Base-by-base conservation (phyloP, 2,797 vertebrate genomes). In the Eupleurogrammus muticus region DNA sequence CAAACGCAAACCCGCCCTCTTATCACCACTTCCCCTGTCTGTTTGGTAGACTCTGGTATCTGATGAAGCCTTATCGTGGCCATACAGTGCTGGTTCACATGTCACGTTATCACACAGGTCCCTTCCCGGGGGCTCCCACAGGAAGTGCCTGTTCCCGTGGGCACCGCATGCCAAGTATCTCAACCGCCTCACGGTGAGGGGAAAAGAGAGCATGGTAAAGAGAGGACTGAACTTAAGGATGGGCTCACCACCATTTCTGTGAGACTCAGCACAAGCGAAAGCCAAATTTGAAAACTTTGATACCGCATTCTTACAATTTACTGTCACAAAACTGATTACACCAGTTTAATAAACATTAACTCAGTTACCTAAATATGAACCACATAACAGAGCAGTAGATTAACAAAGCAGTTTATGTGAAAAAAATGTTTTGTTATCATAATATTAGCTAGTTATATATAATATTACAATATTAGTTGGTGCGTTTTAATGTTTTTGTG, bases 11-110 rank as follows among this genome's bases (percentile, higher is more conserved):
- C 80, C 85, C 52, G 73, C 61, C 74, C 56, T 61, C 70, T 92
- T 91, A 93, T 92, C 87, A 68, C 75, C 59, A 83, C 89, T 93
- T 93, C 91, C 92, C 87, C 82, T 90, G 88, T 91, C 88, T 93
- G 87, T 92, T 91, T 90, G 85, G 81, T 80, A 81, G 89, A 83
- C 81, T 70, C 63, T 59, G 64, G 70, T 93, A 93, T 92, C 91
- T 89, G 89, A 93, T 92, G 80, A 85, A 80, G 63, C 75, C 89
- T 91, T 93, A 92, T 92, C 92, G 48, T 77, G 81, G 73, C 80
- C 82, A 70, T 90, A 85, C 90, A 93, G 90, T 83, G 77, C 86
- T 89, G 84, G 88, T 90, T 92, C 85, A 93, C 86, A 88, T 89
- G 87, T 80, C 76, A 71, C 50, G 85, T 92, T 93, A 91, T 92